Evolutionary conservation across 2,888 invertebrate species (phyloP), one percentile per base, ranked within the genome.

Genomic region (Cyaniris semiargus): DNA sequence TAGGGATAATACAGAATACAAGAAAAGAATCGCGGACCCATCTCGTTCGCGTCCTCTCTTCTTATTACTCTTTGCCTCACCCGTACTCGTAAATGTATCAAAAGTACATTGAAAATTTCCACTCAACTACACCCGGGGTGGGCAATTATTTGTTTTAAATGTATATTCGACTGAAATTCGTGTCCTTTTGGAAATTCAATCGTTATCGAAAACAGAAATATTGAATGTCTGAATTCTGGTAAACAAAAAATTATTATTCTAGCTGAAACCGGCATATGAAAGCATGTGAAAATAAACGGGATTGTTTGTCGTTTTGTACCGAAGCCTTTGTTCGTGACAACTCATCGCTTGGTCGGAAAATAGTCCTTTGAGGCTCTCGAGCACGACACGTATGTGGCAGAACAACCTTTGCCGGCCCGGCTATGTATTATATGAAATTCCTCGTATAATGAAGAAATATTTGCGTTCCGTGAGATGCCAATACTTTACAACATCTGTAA

Each of bases 71-170:
- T 23, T 23, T 60, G 23, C 60, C 3, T 10, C 60, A 21, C 23
- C 3, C 60, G 60, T 60, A 10, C 60, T 60, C 23, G 60, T 60
- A 23, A 60, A 60, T 60, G 60, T 60, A 60, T 23, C 60, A 10
- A 60, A 58, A 60, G 13, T 23, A 60, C 13, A 60, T 23, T 60
- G 60, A 60, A 60, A 23, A 60, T 60, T 23, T 60, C 23, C 60
- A 60, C 60, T 23, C 60, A 4, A 60, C 60, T 60, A 60, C 60
- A 60, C 60, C 23, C 21, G 23, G 60, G 13, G 23, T 23, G 23
- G 23, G 60, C 60, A 60, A 60, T 23, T 60, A 23, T 60, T 60
- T 60, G 23, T 23, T 60, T 60, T 60, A 21, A 60, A 23, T 60
- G 60, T 60, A 60, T 60, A 60, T 23, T 60, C 60, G 60, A 23